Evolutionary conservation across 2,888 invertebrate genomes (phyloP), one percentile per base, ranked within the genome.

Genomic region (Drosophila cracens): DNA sequence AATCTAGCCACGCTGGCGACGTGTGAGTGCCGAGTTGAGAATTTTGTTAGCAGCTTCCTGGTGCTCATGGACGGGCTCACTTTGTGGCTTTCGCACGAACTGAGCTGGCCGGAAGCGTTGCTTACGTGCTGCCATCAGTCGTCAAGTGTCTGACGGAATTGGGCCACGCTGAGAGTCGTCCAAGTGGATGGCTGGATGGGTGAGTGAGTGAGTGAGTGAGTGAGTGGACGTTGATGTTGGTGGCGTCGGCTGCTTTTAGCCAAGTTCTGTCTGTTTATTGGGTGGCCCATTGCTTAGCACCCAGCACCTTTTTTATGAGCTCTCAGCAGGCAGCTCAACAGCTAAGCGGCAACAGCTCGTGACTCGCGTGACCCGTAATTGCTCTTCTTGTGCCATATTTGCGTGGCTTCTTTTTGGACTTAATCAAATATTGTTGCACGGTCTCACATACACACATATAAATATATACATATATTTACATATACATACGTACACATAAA

Each of bases 321-420:
- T 62, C 48, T 25, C 60, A 61, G 36, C 33, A 13, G 34, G n/a
- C 62, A 34, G 36, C 34, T 62, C 59, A 53, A 3, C 49, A 31
- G 36, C 49, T 65, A 31, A 38, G 49, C 62, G 60, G 62, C 73
- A 61, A 48, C 65, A 58, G 72, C 63, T 83, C 25, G 25, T 25
- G 25, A 25, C 25, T 25, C 79, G 87, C 90, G 89, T 90, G 88
- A 82, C 85, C 77, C 74, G 77, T 90, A 88, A 88, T 88, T 89
- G 88, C 85, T 69, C 73, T 70, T 79, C 75, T 70, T 82, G 74
- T 75, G 64, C 64, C 70, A 82, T 77, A 77, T 79, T 76, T 75
- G 66, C 71, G 58, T 49, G 85, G 63, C 73, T 76, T 73, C 69
- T 72, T 74, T 75, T 68, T 59, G 51, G 74, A 63, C 85, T 83